Percentiles rank a stretch among this genome's conserved stretches.
Conservation (phyloP, 2,888 invertebrate species). For the Mythimna albipuncta region DNA sequence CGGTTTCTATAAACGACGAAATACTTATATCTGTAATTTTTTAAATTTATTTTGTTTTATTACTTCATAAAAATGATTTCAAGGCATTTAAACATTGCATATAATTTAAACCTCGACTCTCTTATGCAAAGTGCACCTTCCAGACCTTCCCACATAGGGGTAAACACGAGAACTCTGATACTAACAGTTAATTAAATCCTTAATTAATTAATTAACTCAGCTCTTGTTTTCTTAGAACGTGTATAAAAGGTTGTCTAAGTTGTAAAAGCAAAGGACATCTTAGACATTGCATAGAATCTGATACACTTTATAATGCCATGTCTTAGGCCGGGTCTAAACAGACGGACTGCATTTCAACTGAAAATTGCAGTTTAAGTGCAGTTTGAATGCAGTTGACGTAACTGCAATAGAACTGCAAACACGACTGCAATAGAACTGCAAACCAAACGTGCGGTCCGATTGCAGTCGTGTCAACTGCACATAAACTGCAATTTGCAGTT, state of each 20-base stretch:
- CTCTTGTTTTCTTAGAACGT: conserved; percentile 14
- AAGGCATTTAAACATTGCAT: not conserved
- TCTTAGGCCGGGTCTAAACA: not conserved
- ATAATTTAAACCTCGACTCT: not conserved
- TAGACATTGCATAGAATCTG: not conserved
- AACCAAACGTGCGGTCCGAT: too few species aligned
- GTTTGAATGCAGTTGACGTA: too few species aligned
- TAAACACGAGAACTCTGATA: conserved; percentile 10
- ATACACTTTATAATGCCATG: not conserved
- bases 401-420: too few species aligned
- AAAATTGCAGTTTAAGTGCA: too few species aligned
- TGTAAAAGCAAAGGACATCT: conserved; percentile 13
- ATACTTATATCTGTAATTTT: too few species aligned
- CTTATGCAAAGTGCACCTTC: not conserved
- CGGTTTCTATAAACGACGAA: too few species aligned
- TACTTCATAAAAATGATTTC: too few species aligned
- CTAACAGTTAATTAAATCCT: conserved; percentile 40
- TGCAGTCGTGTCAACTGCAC: too few species aligned
- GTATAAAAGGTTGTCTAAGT: conserved; percentile 13
- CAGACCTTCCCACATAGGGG: not conserved
- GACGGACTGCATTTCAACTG: too few species aligned
- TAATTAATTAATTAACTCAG: conserved; percentile 35
- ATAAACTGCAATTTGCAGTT: too few species aligned
- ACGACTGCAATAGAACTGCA: too few species aligned
- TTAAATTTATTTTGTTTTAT: too few species aligned